These are phyloP conservation scores for Psittacula derbiana DNA, from an alignment of 2,797 vertebrate genomes.

Conservation along the genomic window DNA sequence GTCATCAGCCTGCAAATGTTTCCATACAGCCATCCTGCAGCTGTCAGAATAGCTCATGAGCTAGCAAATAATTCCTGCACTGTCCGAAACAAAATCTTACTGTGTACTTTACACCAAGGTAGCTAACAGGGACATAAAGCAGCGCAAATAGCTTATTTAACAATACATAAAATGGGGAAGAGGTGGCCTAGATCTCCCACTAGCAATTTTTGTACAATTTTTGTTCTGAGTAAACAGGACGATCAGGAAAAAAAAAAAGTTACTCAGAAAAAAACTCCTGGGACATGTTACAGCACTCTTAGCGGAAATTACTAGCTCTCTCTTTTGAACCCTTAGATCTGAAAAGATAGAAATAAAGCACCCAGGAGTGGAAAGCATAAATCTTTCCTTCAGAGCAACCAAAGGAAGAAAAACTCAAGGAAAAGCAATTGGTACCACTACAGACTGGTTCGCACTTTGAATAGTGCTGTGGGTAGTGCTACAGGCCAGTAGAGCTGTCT, in stretches of 20 bases:
- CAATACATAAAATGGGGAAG: neutral
- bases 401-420: neutral
- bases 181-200: fast-evolving
- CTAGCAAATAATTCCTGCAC: neutral
- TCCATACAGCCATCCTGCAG: neutral
- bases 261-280: neutral
- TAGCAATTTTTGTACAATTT: neutral
- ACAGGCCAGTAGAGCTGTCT: neutral
- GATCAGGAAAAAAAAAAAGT: neutral
- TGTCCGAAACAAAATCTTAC: neutral
- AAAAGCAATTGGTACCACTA: neutral
- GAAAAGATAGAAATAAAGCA: neutral
- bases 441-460: neutral
- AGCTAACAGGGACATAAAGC: neutral
- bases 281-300: neutral
- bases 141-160: neutral
- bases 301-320: neutral
- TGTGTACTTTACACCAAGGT: neutral
- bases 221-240: neutral
- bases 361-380: neutral
- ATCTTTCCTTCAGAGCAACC: neutral
- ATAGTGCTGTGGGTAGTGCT: neutral
- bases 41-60: neutral
- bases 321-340: neutral
- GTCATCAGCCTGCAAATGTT: neutral